These are phyloP conservation scores for Antechinus flavipes DNA, from an alignment of 2,113 vertebrate genomes.

Conservation along the genomic window DNA sequence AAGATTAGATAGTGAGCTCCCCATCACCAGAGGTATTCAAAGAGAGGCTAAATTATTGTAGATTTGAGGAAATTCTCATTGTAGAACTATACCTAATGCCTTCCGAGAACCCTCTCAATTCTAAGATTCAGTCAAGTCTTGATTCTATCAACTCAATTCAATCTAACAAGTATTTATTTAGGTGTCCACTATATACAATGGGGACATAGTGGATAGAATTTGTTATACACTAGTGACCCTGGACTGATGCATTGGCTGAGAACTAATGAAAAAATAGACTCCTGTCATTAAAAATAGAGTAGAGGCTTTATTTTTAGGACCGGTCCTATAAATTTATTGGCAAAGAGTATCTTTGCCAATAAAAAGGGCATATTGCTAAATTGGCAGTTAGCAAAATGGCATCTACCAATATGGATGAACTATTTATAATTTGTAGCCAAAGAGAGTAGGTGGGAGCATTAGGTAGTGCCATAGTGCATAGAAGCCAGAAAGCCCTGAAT, in stretches of 20 bases:
- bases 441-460: not conserved
- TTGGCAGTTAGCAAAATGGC: too few species aligned
- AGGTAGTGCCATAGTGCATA: too few species aligned
- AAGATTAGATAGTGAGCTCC: not conserved
- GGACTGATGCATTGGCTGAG: not conserved
- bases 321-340: not conserved
- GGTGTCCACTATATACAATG: not conserved
- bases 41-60: not conserved
- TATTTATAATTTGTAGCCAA: not conserved
- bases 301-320: not conserved
- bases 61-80: too few species aligned
- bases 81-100: too few species aligned
- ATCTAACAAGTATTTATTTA: not conserved
- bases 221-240: not conserved
- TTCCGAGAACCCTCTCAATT: not conserved
- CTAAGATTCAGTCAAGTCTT: not conserved
- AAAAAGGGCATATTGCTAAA: too few species aligned
- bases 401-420: not conserved
- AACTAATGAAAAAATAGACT: not conserved
- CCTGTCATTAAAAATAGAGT: not conserved
- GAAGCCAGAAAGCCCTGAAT: not conserved
- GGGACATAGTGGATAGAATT: not conserved
- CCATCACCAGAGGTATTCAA: not conserved
- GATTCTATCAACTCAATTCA: not conserved
- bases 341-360: not conserved